Conservation (phyloP, 1,140 invertebrate genomes). For the Frieseomelitta varia region DNA sequence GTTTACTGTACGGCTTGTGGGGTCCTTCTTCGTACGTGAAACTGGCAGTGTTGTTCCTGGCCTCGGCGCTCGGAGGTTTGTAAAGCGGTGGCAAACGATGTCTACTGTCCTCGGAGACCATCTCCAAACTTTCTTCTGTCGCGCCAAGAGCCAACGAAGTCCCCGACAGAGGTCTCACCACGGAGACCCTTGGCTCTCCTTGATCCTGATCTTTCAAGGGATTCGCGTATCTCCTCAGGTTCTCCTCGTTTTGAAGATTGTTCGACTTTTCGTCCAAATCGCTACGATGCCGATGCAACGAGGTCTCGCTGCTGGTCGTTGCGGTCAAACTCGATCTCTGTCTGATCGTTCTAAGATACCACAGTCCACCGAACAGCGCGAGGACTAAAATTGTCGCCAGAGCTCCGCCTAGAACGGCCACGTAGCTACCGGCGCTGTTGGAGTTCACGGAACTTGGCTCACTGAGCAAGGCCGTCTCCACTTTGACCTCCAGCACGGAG, state of each 20-base stretch:
- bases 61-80: conserved; percentile 84
- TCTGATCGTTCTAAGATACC: conserved; percentile 74
- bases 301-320: conserved; percentile 82
- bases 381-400: conserved; percentile 74
- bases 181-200: conserved; percentile 83
- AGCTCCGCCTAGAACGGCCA: conserved; percentile 81
- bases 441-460: conserved; percentile 80
- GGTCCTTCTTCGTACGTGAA: conserved; percentile 86
- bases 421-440: conserved; percentile 83
- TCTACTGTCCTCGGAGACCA: conserved; percentile 84
- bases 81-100: conserved; percentile 84
- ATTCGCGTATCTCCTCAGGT: conserved; percentile 88
- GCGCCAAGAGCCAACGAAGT: conserved; percentile 77
- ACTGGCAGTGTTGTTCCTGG: conserved; percentile 90
- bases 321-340: conserved; percentile 77
- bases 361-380: conserved; percentile 74
- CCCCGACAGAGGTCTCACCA: conserved; percentile 84
- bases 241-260: conserved; percentile 95
- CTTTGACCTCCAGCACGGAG: conserved; percentile 90
- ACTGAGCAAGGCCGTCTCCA: conserved; percentile 87
- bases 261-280: conserved; percentile 91
- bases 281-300: conserved; percentile 86
- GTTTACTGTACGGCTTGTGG: conserved; percentile 90
- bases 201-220: conserved; percentile 84
- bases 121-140: conserved; percentile 85